phyloP scores from a whole-genome alignment of 2,113 vertebrate species.

The Polyodon spathula region DNA sequence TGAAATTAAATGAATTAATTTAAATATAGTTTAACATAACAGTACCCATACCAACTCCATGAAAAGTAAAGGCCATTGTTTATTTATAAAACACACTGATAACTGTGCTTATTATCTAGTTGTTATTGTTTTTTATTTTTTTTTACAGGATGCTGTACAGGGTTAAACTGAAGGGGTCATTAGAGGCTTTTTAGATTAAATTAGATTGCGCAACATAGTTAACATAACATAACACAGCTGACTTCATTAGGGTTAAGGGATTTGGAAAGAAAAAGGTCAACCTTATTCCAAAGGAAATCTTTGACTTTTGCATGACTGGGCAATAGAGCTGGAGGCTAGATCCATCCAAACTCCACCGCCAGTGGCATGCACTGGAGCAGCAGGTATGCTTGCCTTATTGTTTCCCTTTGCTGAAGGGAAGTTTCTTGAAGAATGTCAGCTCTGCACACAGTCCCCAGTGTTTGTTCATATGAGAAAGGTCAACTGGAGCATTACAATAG shows the following conservation, averaged over 20 bases:
- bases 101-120: not conserved
- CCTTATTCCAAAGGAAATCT: not conserved
- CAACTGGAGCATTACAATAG: not conserved
- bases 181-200: too few relatives aligned
- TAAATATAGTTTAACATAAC: too few relatives aligned
- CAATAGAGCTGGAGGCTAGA: not conserved
- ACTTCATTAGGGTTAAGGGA: not conserved
- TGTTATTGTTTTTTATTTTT: not conserved
- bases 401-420: not conserved
- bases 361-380: not conserved
- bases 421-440: not conserved
- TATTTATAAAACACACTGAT: too few relatives aligned
- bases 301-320: not conserved
- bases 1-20: too few relatives aligned
- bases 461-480: not conserved
- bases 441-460: not conserved
- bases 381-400: not conserved
- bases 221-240: not conserved
- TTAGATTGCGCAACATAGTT: not conserved
- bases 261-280: not conserved
- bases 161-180: too few relatives aligned
- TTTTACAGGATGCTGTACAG: not conserved
- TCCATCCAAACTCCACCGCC: too few relatives aligned
- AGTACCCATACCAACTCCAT: too few relatives aligned
- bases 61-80: too few relatives aligned